Percentiles rank a stretch among this genome's conserved stretches.
These are phyloP conservation scores for Phoxinus phoxinus DNA, from an alignment of 2,113 vertebrate species.

Conservation along the genomic window DNA sequence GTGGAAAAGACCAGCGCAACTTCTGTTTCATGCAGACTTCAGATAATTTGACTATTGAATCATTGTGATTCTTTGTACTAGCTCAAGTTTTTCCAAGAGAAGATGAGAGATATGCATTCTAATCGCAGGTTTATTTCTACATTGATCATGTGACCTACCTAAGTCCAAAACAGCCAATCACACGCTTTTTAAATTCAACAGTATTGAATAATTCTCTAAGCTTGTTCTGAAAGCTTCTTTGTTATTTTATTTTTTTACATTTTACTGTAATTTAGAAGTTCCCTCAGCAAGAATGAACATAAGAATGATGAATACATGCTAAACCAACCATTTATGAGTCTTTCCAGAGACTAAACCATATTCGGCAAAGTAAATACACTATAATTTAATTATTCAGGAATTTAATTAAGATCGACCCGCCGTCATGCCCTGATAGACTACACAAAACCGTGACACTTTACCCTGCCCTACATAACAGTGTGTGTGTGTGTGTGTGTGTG, in stretches of 20 bases:
- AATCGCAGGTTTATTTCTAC: neutral
- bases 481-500: neutral
- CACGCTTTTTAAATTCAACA: neutral
- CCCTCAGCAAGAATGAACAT: too few relatives aligned
- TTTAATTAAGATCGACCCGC: neutral
- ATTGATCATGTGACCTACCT: neutral
- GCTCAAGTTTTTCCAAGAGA: neutral
- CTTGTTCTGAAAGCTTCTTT: neutral
- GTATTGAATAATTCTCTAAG: neutral
- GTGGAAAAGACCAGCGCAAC: too few relatives aligned
- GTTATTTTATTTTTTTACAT: neutral
- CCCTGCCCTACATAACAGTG: neutral
- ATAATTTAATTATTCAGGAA: neutral
- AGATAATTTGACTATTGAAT: too few relatives aligned
- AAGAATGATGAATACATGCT: too few relatives aligned
- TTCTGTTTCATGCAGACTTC: too few relatives aligned
- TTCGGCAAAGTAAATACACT: neutral
- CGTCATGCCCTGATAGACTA: neutral
- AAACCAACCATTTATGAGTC: neutral
- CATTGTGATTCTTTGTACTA: too few relatives aligned
- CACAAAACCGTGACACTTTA: neutral
- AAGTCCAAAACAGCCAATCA: neutral
- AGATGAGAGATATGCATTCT: neutral
- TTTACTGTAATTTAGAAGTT: neutral
- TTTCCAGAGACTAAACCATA: neutral